phyloP scores from a whole-genome alignment of 2,113 vertebrate species.

The Perca fluviatilis region DNA sequence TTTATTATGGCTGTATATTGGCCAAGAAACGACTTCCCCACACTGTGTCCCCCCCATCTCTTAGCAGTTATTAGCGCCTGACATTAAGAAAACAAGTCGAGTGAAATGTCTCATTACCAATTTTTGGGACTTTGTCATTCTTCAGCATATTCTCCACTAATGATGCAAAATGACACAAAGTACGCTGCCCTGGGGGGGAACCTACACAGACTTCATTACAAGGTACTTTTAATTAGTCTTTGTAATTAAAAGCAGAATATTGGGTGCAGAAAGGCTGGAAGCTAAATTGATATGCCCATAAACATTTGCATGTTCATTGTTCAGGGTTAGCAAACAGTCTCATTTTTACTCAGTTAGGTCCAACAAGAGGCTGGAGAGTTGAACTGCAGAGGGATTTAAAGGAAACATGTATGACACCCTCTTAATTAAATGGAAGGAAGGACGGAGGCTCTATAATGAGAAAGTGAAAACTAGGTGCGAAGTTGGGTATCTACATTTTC shows the following conservation, averaged over 20 bases:
- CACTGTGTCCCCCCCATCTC: constrained; percentile 24
- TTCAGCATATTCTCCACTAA: constrained; percentile 71
- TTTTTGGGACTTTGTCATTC: constrained; percentile 63
- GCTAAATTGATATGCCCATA: constrained; percentile 75
- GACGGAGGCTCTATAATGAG: constrained; percentile 20
- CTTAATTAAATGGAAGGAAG: constrained; percentile 47
- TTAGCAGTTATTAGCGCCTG: constrained; percentile 49
- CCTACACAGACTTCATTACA: constrained; percentile 75
- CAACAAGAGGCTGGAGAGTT: constrained; percentile 30
- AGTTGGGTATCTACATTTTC: constrained; percentile 30
- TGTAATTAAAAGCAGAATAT: constrained; percentile 80
- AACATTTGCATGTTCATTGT: constrained; percentile 69
- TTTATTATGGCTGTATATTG: constrained; percentile 60
- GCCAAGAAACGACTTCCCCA: constrained; percentile 56
- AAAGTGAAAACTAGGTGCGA: constrained; percentile 45
- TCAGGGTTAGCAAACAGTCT: constrained; percentile 57
- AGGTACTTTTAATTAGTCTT: constrained; percentile 83
- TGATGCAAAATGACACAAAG: constrained; percentile 77
- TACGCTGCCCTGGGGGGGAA: constrained; percentile 60
- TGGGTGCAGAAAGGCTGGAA: constrained; percentile 61
- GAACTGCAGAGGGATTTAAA: constrained; percentile 39
- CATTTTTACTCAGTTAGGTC: constrained; percentile 33
- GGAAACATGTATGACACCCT: constrained; percentile 42
- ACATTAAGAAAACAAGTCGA: constrained; percentile 64
- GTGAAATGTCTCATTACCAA: constrained; percentile 74